Evolutionary conservation across 2,797 vertebrate genomes (phyloP).

Genomic region (Miichthys miiuy): DNA sequence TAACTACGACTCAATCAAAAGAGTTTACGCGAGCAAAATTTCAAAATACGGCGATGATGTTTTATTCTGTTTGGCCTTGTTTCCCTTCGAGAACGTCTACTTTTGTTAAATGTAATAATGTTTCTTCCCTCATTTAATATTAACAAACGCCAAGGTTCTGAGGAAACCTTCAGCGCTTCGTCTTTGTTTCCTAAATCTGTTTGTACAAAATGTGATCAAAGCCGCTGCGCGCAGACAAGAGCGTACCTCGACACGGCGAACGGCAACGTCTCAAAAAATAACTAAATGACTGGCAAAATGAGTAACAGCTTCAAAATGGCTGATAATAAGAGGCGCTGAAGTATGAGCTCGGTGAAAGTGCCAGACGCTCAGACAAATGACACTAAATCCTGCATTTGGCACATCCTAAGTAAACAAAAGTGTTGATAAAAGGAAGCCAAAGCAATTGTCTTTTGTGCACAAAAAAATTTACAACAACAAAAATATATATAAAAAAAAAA

Average conservation of each 20-base stretch:
- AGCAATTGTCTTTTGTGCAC: conserved; percentile 62
- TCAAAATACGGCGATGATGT: conserved; percentile 21
- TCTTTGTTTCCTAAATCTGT: conserved; percentile 69
- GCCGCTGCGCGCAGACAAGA: conserved; percentile 38
- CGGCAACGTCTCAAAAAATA: conserved; percentile 62
- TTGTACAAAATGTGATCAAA: conserved; percentile 75
- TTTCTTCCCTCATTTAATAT: conserved; percentile 68
- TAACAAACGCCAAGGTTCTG: conserved; percentile 47
- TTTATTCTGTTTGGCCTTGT: conserved; percentile 45
- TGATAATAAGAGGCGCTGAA: conserved; percentile 72
- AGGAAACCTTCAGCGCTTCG: conserved; percentile 49
- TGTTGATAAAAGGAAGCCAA: conserved; percentile 72
- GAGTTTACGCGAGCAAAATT: conserved; percentile 23
- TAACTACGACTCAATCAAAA: conserved; percentile 35
- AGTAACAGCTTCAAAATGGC: conserved; percentile 72
- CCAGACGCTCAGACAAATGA: conserved; percentile 76
- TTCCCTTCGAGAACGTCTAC: conserved; percentile 30
- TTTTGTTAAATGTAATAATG: conserved; percentile 53
- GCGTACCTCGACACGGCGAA: conserved; percentile 46
- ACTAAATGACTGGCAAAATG: conserved; percentile 75
- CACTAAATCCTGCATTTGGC: conserved; percentile 80
- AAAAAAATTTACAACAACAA: conserved; percentile 40
- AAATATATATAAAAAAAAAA: not conserved
- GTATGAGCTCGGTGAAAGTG: conserved; percentile 67
- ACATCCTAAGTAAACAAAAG: conserved; percentile 76